Evolutionary conservation across 1,140 invertebrate genomes (phyloP), one percentile per base, ranked within the genome.

Genomic region (Cyrtorhinus lividipennis): DNA sequence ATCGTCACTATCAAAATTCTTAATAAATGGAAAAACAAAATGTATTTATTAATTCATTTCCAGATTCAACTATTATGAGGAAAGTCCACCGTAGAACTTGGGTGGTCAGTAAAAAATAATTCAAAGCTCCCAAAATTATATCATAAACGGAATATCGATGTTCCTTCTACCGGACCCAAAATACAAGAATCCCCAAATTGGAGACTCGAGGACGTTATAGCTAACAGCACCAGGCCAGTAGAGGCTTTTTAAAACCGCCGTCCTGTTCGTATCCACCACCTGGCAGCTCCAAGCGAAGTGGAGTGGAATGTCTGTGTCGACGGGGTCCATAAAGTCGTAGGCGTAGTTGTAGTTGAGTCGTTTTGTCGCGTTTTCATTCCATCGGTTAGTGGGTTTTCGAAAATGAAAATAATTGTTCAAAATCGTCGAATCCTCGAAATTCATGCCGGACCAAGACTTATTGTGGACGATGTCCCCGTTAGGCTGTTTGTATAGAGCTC

Each of bases 221-320:
- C 83, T 86, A 5, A 78, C 78, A 75, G 86, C 81, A 56, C 87
- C 87, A 0, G 83, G 81, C 87, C 87, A 90, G 68, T 83, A 81
- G 0, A 87, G 72, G 46, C 78, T 85, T 65, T 81, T 80, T 46
- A 88, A 72, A 56, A 83, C 78, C 0, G 77, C 76, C 10, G 83
- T 69, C 66, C 73, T 77, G 24, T 80, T 78, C 20, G 75, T 76
- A 18, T 77, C 72, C 12, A 80, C 75, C 25, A 84, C 65, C 48
- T 85, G 82, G 15, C 83, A 62, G 64, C 72, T 78, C 83, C 84
- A 86, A 66, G 80, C 83, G 18, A 48, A 46, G 13, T 56, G 22
- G 2, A 53, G 13, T n/a, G 84, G 84, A 18, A 81, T 75, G 67
- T 85, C 83, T 64, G 75, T 72, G 63, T 85, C 83, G 15, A 86